A percentile compares a stretch with the other conserved stretches of the same genome.
Conservation (phyloP, 2,888 invertebrate species). For the Phyto melanocephala region DNA sequence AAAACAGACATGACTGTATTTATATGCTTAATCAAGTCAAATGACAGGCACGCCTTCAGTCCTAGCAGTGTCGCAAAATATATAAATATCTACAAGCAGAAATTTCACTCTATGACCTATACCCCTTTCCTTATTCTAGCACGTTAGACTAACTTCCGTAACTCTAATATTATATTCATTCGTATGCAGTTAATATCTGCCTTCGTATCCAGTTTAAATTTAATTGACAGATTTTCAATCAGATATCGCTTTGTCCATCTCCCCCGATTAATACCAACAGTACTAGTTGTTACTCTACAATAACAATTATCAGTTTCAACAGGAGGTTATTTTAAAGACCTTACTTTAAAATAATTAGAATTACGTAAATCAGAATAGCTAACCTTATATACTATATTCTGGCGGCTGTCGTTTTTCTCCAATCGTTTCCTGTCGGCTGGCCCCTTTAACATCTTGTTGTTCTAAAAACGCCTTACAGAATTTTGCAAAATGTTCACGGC, state of each 20-base stretch:
- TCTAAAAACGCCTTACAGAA: too few relatives aligned
- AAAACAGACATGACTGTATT: constrained; percentile 11
- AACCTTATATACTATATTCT: too few relatives aligned
- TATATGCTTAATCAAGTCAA: constrained; percentile 19
- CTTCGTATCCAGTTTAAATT: constrained; percentile 61
- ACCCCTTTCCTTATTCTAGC: not conserved
- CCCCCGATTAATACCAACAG: not conserved
- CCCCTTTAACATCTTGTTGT: too few relatives aligned
- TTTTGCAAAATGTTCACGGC: not conserved
- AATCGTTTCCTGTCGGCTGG: too few relatives aligned
- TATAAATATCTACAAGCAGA: constrained; percentile 30
- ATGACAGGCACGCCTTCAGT: not conserved
- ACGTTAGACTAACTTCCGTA: constrained; percentile 11
- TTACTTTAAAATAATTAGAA: too few relatives aligned
- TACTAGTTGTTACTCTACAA: not conserved
- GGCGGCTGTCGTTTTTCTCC: too few relatives aligned
- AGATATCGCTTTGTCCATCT: constrained; percentile 49
- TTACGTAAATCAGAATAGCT: too few relatives aligned
- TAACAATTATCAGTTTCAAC: constrained; percentile 15
- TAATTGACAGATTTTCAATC: constrained; percentile 36
- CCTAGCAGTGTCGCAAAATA: constrained; percentile 38
- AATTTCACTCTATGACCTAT: not conserved
- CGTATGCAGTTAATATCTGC: constrained; percentile 64
- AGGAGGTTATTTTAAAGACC: too few relatives aligned
- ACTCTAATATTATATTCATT: constrained; percentile 1